A percentile compares a stretch with the other conserved stretches of the same genome.
These are phyloP conservation scores for Luidia sarsii DNA, from an alignment of 53 echinoderm and acorn worm species.

Conservation along the genomic window DNA sequence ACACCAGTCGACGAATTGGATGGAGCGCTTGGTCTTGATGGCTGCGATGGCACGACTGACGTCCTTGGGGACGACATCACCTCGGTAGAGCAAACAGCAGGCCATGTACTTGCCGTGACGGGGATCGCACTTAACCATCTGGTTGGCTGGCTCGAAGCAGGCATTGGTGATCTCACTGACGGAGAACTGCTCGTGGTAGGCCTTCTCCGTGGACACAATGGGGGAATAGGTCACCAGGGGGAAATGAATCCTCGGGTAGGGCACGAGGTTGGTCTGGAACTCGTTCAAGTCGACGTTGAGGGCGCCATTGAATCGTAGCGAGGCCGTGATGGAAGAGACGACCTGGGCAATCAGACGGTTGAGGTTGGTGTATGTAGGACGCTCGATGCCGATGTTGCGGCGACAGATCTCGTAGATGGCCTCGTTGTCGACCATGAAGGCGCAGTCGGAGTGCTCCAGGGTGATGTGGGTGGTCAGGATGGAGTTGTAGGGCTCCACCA, in stretches of 20 bases:
- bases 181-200: too few relatives aligned
- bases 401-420: conserved; percentile 90
- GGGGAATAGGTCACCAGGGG: too few relatives aligned
- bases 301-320: too few relatives aligned
- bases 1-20: conserved; percentile 99
- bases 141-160: conserved; percentile 91
- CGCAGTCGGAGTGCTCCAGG: conserved; percentile 84
- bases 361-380: conserved; percentile 85
- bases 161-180: conserved; percentile 8
- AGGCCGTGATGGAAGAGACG: conserved; percentile 83
- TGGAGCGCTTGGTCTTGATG: conserved; percentile 99
- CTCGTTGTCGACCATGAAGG: conserved; percentile 94
- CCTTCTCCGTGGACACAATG: too few relatives aligned
- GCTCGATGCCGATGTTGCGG: conserved; percentile 86
- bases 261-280: too few relatives aligned
- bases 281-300: too few relatives aligned
- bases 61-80: conserved; percentile 97
- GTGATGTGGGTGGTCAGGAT: conserved; percentile 87
- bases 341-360: conserved; percentile 87
- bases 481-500: conserved; percentile 84
- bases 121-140: conserved; percentile 98
- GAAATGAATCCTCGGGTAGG: too few relatives aligned
- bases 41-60: conserved; percentile 93
- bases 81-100: conserved; percentile 94
- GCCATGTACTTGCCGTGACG: conserved; percentile 99